Percentiles rank a stretch among this genome's conserved stretches.
These are phyloP conservation scores for Acanthacorydalis orientalis DNA, from an alignment of 2,888 invertebrate genomes.

Conservation along the genomic window DNA sequence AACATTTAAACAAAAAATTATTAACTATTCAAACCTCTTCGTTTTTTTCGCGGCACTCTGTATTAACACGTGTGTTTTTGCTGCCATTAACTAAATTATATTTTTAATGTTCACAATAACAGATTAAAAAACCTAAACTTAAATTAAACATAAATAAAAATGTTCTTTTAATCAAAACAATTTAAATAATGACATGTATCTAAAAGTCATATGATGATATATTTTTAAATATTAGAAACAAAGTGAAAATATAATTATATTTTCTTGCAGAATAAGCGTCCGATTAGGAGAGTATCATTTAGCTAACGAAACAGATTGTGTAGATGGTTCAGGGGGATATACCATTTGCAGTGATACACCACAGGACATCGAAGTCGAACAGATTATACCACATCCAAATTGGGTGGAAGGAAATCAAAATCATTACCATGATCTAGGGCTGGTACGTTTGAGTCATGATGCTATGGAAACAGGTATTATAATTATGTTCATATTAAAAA, in stretches of 20 bases:
- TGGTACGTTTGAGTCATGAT: constrained; percentile 39
- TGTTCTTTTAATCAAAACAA: too few relatives aligned
- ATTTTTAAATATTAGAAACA: too few relatives aligned
- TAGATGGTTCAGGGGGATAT: constrained; percentile 13
- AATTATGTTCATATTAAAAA: background rate
- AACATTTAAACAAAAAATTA: too few relatives aligned
- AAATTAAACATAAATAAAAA: too few relatives aligned
- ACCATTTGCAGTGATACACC: constrained; percentile 12
- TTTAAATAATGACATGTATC: too few relatives aligned
- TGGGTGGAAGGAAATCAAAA: constrained; percentile 10
- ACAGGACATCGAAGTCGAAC: constrained; percentile 12
- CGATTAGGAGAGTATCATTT: constrained; percentile 56
- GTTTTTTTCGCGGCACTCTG: too few relatives aligned
- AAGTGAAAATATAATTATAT: background rate
- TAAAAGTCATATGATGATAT: too few relatives aligned
- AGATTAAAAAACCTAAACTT: too few relatives aligned
- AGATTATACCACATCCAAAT: constrained; percentile 12
- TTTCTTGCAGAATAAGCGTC: constrained; percentile 19
- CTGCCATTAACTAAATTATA: too few relatives aligned
- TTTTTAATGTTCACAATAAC: too few relatives aligned
- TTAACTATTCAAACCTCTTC: too few relatives aligned
- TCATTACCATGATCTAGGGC: constrained; percentile 54
- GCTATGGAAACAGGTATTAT: constrained; percentile 34
- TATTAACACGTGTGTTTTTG: too few relatives aligned
- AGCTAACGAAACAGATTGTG: constrained; percentile 38